Conservation (phyloP, 2,113 vertebrate species). For the Petrocephalus zakoni region DNA sequence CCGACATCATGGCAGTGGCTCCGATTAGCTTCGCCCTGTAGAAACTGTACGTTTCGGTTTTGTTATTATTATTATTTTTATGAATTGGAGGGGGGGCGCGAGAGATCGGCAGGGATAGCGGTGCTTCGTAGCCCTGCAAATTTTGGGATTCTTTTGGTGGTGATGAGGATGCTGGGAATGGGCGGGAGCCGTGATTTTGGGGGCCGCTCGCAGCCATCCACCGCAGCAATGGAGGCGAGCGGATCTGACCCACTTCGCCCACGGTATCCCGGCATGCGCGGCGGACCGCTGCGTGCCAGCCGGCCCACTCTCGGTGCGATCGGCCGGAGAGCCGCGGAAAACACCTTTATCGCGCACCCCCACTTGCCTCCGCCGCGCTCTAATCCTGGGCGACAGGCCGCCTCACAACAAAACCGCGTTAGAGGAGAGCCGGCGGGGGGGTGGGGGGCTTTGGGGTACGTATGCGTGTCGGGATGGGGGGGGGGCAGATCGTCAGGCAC, state of each 20-base stretch:
- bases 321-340: background rate
- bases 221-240: constrained; percentile 45
- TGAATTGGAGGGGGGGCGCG: background rate
- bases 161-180: constrained; percentile 29
- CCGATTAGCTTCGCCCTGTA: background rate
- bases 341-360: constrained; percentile 10
- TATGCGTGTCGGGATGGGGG: background rate
- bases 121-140: constrained; percentile 25
- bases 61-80: background rate
- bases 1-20: too few species aligned
- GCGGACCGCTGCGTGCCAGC: constrained; percentile 29
- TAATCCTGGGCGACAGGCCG: background rate
- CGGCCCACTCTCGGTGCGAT: constrained; percentile 33
- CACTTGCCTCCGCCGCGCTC: constrained; percentile 13
- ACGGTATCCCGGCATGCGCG: constrained; percentile 34
- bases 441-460: background rate
- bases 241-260: constrained; percentile 52
- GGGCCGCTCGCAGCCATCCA: constrained; percentile 35
- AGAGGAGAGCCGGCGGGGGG: background rate
- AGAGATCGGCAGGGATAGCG: constrained; percentile 21
- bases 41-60: background rate
- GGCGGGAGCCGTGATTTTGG: constrained; percentile 29
- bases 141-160: constrained; percentile 48
- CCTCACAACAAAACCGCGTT: background rate
- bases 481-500: background rate